phyloP scores from a whole-genome alignment of 1,140 invertebrate species.

The Polypedilum vanderplanki region DNA sequence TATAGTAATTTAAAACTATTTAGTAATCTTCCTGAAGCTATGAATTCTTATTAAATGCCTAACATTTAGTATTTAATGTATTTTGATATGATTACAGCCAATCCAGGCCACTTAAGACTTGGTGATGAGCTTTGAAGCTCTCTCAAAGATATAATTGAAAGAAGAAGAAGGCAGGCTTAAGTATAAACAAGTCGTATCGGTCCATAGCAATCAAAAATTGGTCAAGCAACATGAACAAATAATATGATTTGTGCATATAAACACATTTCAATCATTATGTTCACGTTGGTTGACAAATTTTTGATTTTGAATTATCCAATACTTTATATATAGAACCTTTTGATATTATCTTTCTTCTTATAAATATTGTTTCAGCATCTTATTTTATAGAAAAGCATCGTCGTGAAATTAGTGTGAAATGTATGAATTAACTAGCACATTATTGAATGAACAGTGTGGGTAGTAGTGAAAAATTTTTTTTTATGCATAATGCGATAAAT shows the following conservation, averaged over 20 bases:
- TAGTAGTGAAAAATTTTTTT: not conserved
- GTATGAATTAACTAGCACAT: not conserved
- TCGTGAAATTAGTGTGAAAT: not conserved
- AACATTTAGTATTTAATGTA: slow-evolving; percentile 4
- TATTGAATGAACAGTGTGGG: not conserved
- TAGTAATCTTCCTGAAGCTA: not conserved
- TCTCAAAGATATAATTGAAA: not conserved
- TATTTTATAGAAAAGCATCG: not conserved
- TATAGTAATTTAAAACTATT: too few relatives aligned
- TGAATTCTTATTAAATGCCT: not conserved
- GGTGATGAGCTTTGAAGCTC: not conserved
- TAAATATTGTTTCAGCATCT: not conserved
- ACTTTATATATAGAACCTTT: not conserved
- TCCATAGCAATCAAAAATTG: not conserved
- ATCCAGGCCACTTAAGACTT: not conserved
- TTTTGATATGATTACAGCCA: not conserved
- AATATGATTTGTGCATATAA: not conserved
- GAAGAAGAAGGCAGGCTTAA: not conserved
- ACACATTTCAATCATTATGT: not conserved
- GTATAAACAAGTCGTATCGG: not conserved
- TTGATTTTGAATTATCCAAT: not conserved
- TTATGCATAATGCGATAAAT: not conserved
- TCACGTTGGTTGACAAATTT: not conserved
- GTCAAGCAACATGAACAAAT: not conserved
- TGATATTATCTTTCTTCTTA: not conserved